These are phyloP conservation scores for Rattus rattus DNA, from an alignment of 2,113 vertebrate genomes.

Conservation along the genomic window DNA sequence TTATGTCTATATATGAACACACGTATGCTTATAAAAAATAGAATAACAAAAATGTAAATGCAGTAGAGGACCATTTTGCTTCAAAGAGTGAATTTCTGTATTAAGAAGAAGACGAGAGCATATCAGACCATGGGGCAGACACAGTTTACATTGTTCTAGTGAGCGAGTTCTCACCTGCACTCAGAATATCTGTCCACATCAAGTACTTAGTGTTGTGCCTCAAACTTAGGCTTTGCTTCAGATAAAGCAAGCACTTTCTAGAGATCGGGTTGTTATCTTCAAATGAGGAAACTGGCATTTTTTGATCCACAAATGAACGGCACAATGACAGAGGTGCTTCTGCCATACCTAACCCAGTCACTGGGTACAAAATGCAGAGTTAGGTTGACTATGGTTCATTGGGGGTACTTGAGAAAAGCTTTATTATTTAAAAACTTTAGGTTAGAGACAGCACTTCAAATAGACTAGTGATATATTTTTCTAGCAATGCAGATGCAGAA, in stretches of 20 bases:
- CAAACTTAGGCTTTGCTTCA: background rate
- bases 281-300: background rate
- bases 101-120: background rate
- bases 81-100: background rate
- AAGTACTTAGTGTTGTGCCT: background rate
- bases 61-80: background rate
- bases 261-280: background rate
- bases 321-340: background rate
- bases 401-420: background rate
- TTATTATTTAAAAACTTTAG: background rate
- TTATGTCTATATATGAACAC: too few relatives aligned
- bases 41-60: background rate
- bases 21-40: background rate
- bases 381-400: too few relatives aligned
- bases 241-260: background rate
- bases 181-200: background rate
- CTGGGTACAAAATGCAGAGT: too few relatives aligned
- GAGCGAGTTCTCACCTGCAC: background rate
- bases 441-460: background rate
- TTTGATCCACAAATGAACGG: background rate
- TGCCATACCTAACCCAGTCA: too few relatives aligned
- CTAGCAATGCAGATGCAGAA: background rate
- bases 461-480: background rate
- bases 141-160: background rate
- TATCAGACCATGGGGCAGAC: too few relatives aligned